Conservation (phyloP, 64 coral and sea anemone species). For the Astreopora myriophthalma region DNA sequence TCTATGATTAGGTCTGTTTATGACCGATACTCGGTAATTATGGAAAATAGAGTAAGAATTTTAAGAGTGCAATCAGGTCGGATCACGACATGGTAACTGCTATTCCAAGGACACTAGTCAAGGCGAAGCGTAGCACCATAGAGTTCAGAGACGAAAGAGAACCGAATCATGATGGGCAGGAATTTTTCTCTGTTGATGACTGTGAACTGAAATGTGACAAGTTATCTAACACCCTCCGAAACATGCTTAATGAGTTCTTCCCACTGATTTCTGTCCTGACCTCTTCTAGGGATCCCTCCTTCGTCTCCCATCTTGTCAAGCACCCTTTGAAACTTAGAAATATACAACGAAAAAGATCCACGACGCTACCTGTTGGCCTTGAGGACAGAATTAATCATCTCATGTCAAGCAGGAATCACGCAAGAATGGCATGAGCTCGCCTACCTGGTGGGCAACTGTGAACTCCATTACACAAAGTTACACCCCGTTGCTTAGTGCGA, state of each 20-base stretch:
- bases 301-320: conserved; percentile 45
- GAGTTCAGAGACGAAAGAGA: conserved; percentile 52
- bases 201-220: conserved; percentile 25
- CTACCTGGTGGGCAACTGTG: neutral
- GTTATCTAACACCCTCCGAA: conserved; percentile 30
- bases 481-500: neutral
- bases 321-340: conserved; percentile 44
- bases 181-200: conserved; percentile 32
- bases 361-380: conserved; percentile 34
- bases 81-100: conserved; percentile 53
- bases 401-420: neutral
- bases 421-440: neutral
- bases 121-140: conserved; percentile 30
- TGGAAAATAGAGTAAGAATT: conserved; percentile 49
- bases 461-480: neutral
- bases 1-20: too few relatives aligned
- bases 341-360: conserved; percentile 26
- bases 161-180: conserved; percentile 36
- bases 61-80: conserved; percentile 63
- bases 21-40: conserved; percentile 55
- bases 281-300: conserved; percentile 43
- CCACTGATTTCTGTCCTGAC: conserved; percentile 19
- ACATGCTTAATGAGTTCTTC: conserved; percentile 28
- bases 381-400: conserved; percentile 13
- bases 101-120: conserved; percentile 4